Evolutionary conservation across 1,140 invertebrate genomes (phyloP).

Genomic region (Bombus turneri): DNA sequence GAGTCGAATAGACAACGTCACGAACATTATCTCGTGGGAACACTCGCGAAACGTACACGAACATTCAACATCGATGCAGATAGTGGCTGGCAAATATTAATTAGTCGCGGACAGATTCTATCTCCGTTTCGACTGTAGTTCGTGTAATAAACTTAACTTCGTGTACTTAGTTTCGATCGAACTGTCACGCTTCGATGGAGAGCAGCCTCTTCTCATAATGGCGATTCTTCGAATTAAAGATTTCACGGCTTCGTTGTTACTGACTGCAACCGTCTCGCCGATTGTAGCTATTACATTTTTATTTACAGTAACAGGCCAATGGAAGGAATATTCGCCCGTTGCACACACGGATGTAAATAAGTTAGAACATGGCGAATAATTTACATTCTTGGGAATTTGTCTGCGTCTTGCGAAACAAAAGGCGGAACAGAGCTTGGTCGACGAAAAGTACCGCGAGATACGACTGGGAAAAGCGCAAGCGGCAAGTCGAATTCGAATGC

Average conservation of each 20-base stretch:
- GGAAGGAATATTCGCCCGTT: not conserved
- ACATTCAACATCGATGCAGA: not conserved
- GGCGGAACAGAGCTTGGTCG: not conserved
- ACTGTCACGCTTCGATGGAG: not conserved
- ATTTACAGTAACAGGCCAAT: too few relatives aligned
- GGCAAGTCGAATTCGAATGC: not conserved
- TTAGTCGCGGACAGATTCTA: constrained; percentile 7
- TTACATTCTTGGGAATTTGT: not conserved
- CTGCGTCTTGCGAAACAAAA: not conserved
- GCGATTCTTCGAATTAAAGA: too few relatives aligned
- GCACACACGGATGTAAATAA: not conserved
- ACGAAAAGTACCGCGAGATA: not conserved
- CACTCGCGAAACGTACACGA: constrained; percentile 13
- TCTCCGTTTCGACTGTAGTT: not conserved
- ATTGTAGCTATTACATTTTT: too few relatives aligned
- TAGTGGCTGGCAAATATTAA: constrained; percentile 11
- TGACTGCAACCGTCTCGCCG: too few relatives aligned
- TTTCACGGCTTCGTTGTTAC: too few relatives aligned
- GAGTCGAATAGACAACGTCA: not conserved
- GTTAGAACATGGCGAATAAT: not conserved
- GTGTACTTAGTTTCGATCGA: not conserved
- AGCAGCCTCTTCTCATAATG: not conserved
- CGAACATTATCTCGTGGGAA: constrained; percentile 37
- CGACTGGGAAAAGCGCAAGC: not conserved
- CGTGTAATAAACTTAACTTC: not conserved